These are phyloP conservation scores for Heterotis niloticus DNA, from an alignment of 2,113 vertebrate species.

Conservation along the genomic window DNA sequence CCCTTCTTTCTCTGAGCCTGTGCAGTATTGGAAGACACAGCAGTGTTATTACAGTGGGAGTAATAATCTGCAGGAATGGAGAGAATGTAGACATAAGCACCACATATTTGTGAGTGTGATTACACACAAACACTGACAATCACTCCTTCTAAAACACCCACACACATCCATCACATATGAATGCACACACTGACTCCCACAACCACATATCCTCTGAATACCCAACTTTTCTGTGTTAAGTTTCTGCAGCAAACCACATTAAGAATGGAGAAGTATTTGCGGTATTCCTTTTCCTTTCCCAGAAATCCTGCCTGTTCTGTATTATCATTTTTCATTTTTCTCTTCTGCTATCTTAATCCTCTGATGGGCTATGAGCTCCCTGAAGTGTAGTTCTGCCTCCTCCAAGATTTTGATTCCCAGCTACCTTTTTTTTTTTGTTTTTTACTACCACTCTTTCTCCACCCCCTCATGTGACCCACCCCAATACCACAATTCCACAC, in stretches of 20 bases:
- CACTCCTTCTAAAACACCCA: background rate
- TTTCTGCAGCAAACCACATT: constrained; percentile 36
- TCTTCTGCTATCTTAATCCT: constrained; percentile 6
- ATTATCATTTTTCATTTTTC: background rate
- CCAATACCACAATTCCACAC: background rate
- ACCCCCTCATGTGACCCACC: background rate
- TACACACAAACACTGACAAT: constrained; percentile 1
- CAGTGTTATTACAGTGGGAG: background rate
- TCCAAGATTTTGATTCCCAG: background rate
- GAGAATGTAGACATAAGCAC: constrained; percentile 12
- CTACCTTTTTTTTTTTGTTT: background rate
- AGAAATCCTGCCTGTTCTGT: constrained; percentile 33
- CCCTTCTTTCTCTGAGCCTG: background rate
- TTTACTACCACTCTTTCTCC: background rate
- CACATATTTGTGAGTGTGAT: background rate
- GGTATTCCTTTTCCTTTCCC: constrained; percentile 43
- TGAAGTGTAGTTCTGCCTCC: background rate
- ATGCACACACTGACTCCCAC: constrained; percentile 1
- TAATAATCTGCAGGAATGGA: constrained; percentile 1
- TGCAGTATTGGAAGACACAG: constrained; percentile 1
- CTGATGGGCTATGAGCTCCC: too few species aligned
- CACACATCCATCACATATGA: constrained; percentile 17
- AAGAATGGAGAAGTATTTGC: constrained; percentile 38
- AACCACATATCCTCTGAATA: constrained; percentile 22
- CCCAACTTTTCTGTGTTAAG: constrained; percentile 29